Evolutionary conservation across 2,797 vertebrate species (phyloP), one percentile per base, ranked within the genome.

Genomic region (Strix occidentalis): DNA sequence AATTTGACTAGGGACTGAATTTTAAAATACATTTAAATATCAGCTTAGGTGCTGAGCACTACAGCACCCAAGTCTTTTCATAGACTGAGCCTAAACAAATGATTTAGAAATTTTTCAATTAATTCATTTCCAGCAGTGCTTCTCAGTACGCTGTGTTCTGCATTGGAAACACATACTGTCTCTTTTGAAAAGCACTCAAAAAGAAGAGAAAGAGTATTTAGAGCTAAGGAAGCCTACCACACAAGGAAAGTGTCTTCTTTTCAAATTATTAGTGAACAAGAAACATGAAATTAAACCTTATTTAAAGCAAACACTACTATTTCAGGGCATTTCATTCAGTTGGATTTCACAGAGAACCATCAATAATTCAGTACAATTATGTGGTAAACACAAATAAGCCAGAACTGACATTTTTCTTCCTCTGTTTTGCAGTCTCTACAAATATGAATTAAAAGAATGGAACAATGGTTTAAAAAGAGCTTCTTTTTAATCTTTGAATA

Each of bases 241-340:
- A 92, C n/a, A 96, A 71, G 39, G 9, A n/a, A 84, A 95, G 17
- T 68, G 23, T 91, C 83, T 46, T 72, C 72, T 86, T 90, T 92
- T 93, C 53, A 89, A 68, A 75, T 81, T 91, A 85, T 83, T 75
- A 86, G 60, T 51, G 71, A 71, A 85, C 56, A 94, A 93, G 56
- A 85, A 92, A 71, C 12, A 77, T 0, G 3, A 75, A 93, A 93
- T 75, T 50, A 91, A 92, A 85, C 4, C 51, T 63, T 63, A 58
- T 89, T 89, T 92, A 71, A 89, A 93, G 20, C 13, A 92, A 94
- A 64, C 29, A 57, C 68, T 83, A 71, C 75, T 68, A 86, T 93
- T 96, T 46, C 37, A 92, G 94, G 79, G 33, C 87, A 95, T 84
- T 96, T 87, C 17, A 92, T 95, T 95, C 89, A 88, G 25, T 13